Evolutionary conservation across 1,140 invertebrate species (phyloP), one percentile per base, ranked within the genome.

Genomic region (Drosophila parabipectinata): DNA sequence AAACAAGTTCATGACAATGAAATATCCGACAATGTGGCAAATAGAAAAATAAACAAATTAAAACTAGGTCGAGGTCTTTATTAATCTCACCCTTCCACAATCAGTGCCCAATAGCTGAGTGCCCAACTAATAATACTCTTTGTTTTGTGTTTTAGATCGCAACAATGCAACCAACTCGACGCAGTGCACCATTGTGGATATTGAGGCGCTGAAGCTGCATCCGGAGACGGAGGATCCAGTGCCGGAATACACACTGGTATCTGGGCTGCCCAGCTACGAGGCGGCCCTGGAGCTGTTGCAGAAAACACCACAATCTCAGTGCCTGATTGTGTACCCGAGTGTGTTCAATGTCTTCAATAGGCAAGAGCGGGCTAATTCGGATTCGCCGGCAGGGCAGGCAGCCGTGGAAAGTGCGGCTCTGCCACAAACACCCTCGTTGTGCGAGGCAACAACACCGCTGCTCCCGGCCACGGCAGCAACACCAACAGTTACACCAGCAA

Each of bases 241-340:
- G 52, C 94, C 94, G 4, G 94, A 93, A 66, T 95, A 95, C 81
- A 94, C 94, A 5, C 90, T 94, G 28, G 94, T 94, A 34, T 94
- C 94, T 9, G 94, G 94, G 18, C 75, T 95, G 34, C 94, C 94
- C 9, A 93, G 92, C 24, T 95, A 95, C 79, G 94, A 94, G 37
- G 94, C 94, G 59, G 94, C 94, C 0, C 78, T 95, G 54, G 92
- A 94, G 75, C 91, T 94, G 68, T 80, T 94, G 68, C 87, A 91
- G 18, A 91, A 91, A 55, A 62, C 79, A 18, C 82, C 90, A 18
- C 64, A 81, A 62, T 88, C 82, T 30, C 82, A 84, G 44, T 91
- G 90, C 55, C 72, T 91, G 58, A 87, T 91, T 76, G 88, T 91
- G 44, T 90, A 91, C 75, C 90, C 90, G 5, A 85, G 79, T 64